Conservation (phyloP, 2,113 vertebrate genomes). For the Aphelocoma coerulescens region DNA sequence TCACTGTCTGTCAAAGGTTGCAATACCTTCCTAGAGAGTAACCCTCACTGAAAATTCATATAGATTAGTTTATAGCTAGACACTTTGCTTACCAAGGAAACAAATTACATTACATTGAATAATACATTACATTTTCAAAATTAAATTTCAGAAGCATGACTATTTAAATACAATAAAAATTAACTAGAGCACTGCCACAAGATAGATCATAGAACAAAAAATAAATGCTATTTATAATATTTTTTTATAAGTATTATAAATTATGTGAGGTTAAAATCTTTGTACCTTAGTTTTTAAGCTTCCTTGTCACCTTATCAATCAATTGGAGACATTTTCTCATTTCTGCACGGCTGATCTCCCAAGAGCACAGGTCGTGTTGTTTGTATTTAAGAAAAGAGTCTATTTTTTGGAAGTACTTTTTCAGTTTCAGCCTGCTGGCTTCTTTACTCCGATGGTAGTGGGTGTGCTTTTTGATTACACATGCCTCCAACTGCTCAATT, state of each 20-base stretch:
- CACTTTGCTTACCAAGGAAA: neutral
- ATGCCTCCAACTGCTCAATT: neutral
- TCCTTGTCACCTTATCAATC: slow-evolving; percentile 17
- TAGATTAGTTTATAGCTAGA: neutral
- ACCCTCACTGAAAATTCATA: neutral
- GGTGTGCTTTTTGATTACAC: neutral
- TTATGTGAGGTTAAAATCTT: neutral
- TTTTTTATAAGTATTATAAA: neutral
- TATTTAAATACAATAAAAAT: neutral
- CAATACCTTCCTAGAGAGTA: neutral
- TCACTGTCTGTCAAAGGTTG: neutral
- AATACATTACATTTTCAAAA: neutral
- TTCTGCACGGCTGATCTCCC: slow-evolving; percentile 45
- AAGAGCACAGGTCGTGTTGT: neutral
- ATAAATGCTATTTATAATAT: neutral
- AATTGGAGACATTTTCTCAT: neutral
- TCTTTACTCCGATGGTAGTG: neutral
- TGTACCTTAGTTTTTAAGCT: slow-evolving; percentile 41
- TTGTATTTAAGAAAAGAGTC: slow-evolving; percentile 25
- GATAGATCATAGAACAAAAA: neutral
- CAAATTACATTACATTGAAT: neutral
- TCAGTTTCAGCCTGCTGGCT: slow-evolving; percentile 1
- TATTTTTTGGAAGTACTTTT: slow-evolving; percentile 46
- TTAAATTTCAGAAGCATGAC: neutral
- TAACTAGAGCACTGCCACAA: neutral